Evolutionary conservation across 2,888 invertebrate genomes (phyloP).

Genomic region (Yponomeuta cagnagella): DNA sequence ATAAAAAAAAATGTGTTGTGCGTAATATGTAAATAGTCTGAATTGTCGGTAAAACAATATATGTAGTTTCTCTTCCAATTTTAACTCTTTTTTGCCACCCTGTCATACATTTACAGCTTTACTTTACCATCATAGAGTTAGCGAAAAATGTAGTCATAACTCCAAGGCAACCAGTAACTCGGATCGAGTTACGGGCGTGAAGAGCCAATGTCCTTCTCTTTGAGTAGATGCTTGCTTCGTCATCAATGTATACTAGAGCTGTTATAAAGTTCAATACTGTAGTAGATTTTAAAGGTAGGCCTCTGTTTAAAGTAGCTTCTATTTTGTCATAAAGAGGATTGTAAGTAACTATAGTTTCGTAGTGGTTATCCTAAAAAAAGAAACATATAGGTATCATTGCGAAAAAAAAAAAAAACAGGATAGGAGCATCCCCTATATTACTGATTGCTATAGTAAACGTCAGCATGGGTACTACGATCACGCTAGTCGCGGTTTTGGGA

Average conservation of each 20-base stretch:
- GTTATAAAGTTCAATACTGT: conserved; percentile 48
- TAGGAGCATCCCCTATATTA: too few species aligned
- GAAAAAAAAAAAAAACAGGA: too few species aligned
- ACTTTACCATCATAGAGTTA: conserved; percentile 40
- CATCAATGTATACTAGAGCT: conserved; percentile 36
- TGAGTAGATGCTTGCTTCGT: conserved; percentile 27
- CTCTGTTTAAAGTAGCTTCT: conserved; percentile 33
- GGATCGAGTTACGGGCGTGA: conserved; percentile 47
- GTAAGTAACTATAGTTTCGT: conserved; percentile 40
- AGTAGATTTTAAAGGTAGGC: conserved; percentile 35
- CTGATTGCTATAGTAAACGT: too few species aligned
- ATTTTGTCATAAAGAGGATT: conserved; percentile 47
- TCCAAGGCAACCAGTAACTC: conserved; percentile 53
- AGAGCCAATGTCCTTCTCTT: conserved; percentile 30
- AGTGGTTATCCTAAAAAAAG: conserved; percentile 34
- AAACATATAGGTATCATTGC: too few species aligned
- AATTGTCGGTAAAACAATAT: too few species aligned
- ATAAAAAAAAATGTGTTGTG: too few species aligned
- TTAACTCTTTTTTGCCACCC: too few species aligned
- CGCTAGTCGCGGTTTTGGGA: too few species aligned
- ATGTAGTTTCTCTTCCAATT: too few species aligned
- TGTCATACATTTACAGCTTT: too few species aligned
- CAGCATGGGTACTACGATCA: too few species aligned
- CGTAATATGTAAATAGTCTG: too few species aligned
- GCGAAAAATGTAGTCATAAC: conserved; percentile 48